Conservation (phyloP, 2,888 invertebrate species). For the Eupithecia vulgata region DNA sequence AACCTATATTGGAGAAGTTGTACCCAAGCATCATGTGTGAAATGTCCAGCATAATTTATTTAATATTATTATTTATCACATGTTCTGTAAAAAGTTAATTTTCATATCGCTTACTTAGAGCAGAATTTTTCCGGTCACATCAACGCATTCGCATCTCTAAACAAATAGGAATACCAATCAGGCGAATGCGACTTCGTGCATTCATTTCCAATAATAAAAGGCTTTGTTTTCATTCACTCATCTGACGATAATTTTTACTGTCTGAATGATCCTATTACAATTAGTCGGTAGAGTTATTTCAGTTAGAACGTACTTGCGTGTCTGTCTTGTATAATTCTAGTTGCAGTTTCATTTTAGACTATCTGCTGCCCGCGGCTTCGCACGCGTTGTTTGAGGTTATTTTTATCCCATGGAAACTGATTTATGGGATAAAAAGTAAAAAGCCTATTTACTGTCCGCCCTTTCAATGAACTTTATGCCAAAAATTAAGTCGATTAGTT, state of each 20-base stretch:
- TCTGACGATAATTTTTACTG: constrained; percentile 34
- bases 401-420: too few species aligned
- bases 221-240: constrained; percentile 40
- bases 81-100: neutral
- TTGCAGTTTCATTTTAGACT: too few species aligned
- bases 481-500: too few species aligned
- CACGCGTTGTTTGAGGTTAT: too few species aligned
- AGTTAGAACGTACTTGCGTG: neutral
- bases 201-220: constrained; percentile 29
- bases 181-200: constrained; percentile 30
- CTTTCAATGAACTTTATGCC: too few species aligned
- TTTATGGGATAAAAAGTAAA: too few species aligned
- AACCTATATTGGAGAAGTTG: too few species aligned
- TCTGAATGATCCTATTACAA: constrained; percentile 3
- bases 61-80: too few species aligned
- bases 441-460: too few species aligned
- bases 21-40: too few species aligned
- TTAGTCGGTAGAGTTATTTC: neutral
- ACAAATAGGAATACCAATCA: constrained; percentile 28
- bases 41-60: too few species aligned
- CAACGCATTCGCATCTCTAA: constrained; percentile 17
- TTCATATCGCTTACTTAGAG: neutral
- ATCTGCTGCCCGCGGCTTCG: too few species aligned
- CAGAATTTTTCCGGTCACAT: neutral
- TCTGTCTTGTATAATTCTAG: neutral